These are phyloP conservation scores for Siniperca chuatsi DNA, from an alignment of 2,113 vertebrate genomes.

Conservation along the genomic window DNA sequence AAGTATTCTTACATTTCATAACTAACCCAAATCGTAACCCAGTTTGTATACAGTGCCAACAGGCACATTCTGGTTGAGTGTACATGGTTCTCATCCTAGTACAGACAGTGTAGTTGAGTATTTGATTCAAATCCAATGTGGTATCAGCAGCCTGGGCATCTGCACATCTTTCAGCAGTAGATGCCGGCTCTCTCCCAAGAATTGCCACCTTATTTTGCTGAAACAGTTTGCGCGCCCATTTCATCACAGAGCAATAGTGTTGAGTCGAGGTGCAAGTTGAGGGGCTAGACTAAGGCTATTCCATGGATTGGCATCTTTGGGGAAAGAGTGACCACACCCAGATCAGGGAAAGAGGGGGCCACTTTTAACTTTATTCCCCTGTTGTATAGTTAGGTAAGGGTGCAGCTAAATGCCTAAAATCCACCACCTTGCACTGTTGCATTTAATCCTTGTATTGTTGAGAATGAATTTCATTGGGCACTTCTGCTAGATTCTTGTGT, in stretches of 20 bases:
- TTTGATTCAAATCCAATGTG: background rate
- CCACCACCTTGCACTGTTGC: background rate
- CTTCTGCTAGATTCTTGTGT: background rate
- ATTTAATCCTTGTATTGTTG: background rate
- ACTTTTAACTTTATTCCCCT: background rate
- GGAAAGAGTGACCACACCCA: background rate
- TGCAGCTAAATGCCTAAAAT: background rate
- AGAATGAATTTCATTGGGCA: background rate
- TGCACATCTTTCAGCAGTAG: background rate
- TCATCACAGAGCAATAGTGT: background rate
- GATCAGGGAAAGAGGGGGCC: background rate
- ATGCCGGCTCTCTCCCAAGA: background rate
- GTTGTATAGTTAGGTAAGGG: background rate
- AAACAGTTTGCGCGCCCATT: background rate
- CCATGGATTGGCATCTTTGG: background rate
- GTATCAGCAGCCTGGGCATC: background rate
- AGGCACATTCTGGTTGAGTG: background rate
- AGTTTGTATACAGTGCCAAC: background rate
- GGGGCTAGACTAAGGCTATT: background rate
- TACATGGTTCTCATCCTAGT: background rate
- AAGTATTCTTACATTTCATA: background rate
- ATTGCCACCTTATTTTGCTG: background rate
- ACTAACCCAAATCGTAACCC: background rate
- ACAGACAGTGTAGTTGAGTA: background rate
- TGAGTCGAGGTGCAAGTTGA: background rate